Evolutionary conservation across 2,888 invertebrate species (phyloP).

Genomic region (Opisthograptis luteolata): DNA sequence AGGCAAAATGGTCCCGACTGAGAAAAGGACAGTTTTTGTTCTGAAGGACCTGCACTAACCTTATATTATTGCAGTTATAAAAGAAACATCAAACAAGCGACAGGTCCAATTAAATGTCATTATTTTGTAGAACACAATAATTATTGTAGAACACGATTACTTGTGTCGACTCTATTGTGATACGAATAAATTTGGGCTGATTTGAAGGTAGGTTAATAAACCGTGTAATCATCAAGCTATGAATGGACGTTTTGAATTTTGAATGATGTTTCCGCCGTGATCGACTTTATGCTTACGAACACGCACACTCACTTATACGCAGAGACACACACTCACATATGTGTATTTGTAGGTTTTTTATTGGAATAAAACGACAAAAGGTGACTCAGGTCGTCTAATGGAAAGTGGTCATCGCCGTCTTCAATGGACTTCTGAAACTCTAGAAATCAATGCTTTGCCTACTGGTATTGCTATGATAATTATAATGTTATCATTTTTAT

Average conservation of each 20-base stretch:
- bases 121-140: slow-evolving; percentile 37
- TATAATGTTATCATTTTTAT: too few species aligned
- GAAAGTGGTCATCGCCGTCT: too few species aligned
- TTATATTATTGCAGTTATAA: slow-evolving; percentile 12
- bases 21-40: slow-evolving; percentile 11
- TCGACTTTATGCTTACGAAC: slow-evolving; percentile 38
- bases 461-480: too few species aligned
- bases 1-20: background rate
- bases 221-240: slow-evolving; percentile 55
- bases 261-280: slow-evolving; percentile 49
- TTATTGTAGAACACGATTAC: slow-evolving; percentile 40
- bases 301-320: too few species aligned
- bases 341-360: too few species aligned
- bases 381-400: too few species aligned
- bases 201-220: slow-evolving; percentile 50
- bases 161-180: slow-evolving; percentile 53
- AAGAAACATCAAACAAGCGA: slow-evolving; percentile 51
- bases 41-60: slow-evolving; percentile 12
- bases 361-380: too few species aligned
- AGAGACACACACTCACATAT: too few species aligned
- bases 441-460: too few species aligned
- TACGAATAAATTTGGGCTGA: slow-evolving; percentile 46
- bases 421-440: too few species aligned
- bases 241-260: slow-evolving; percentile 49
- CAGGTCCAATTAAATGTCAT: slow-evolving; percentile 64